Evolutionary conservation across 2,888 invertebrate genomes (phyloP), one percentile per base, ranked within the genome.

Genomic region (Hololepta plana): DNA sequence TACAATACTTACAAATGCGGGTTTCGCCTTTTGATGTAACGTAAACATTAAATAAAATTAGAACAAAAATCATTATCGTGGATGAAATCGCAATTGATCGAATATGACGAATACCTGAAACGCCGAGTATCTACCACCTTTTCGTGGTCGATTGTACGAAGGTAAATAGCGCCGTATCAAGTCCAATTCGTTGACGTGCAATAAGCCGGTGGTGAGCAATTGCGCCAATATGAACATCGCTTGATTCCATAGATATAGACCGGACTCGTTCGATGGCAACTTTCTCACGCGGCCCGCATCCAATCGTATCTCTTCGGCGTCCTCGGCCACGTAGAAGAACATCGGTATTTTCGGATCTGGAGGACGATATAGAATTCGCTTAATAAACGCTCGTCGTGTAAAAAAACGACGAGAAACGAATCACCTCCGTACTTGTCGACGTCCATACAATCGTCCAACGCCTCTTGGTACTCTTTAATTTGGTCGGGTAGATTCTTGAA

Each of bases 181-280:
- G 57, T 98, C 98, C 33, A 98, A 57, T 56, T 98, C 96, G 46
- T 88, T 91, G 16, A 91, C 77, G 48, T 91, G 85, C 28, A 95
- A 59, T 32, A 95, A 59, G 1, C 84, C 81, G 14, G 79, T 82
- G 2, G 87, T 90, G 32, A 98, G 59, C 24, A 98, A 60, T 51
- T 93, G 87, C 1, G 91, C 76, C 41, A 98, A 76, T 33, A 98
- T 72, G 55, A 91, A 93, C 60, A 98, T 64, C 0, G 96, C 75
- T 60, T 98, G 96, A 38, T 91, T 91, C 93, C 93, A 95, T 19
- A 95, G 62, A 56, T 79, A 91, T 30, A 85, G 48, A 1, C 75
- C 72, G 12, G 60, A 58, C 23, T 65, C 62, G 32, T 60, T 59
- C 53, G 39, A 35, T 19, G 49, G 35, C 20, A 41, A 40, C 27